A percentile compares a stretch with the other conserved stretches of the same genome.
Evolutionary conservation across 1,140 invertebrate genomes (phyloP).

Genomic region (Dufourea novaeangliae): DNA sequence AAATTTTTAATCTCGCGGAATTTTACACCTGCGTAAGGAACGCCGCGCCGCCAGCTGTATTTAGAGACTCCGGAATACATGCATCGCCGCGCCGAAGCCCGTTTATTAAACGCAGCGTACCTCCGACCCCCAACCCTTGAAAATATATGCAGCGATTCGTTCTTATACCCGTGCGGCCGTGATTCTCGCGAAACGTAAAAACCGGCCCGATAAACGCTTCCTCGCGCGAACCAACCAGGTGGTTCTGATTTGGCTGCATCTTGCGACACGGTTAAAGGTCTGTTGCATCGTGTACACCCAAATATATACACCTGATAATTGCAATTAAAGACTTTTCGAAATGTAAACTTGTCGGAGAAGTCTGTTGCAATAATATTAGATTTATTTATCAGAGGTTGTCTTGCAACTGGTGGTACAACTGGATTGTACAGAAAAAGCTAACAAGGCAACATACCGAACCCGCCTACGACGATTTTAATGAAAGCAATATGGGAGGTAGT

Average conservation of each 20-base stretch:
- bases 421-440: no score
- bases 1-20: conserved; percentile 75
- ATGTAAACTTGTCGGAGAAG: no score
- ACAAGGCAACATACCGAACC: no score
- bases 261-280: conserved; percentile 7
- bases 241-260: neutral
- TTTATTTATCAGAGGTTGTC: no score
- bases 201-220: conserved; percentile 7
- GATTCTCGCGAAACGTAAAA: conserved; percentile 49
- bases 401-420: no score
- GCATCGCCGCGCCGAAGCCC: conserved; percentile 41
- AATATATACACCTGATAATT: no score
- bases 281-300: neutral
- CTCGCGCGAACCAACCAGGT: neutral
- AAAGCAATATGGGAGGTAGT: no score
- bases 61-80: conserved; percentile 37
- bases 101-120: conserved; percentile 61
- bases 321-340: no score
- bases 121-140: neutral
- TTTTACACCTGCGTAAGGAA: conserved; percentile 64
- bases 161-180: conserved; percentile 39
- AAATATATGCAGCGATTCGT: conserved; percentile 52
- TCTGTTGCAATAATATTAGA: no score
- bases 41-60: conserved; percentile 52
- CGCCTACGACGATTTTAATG: no score